Conservation (phyloP, 2,888 invertebrate genomes). For the Dioctria linearis region DNA sequence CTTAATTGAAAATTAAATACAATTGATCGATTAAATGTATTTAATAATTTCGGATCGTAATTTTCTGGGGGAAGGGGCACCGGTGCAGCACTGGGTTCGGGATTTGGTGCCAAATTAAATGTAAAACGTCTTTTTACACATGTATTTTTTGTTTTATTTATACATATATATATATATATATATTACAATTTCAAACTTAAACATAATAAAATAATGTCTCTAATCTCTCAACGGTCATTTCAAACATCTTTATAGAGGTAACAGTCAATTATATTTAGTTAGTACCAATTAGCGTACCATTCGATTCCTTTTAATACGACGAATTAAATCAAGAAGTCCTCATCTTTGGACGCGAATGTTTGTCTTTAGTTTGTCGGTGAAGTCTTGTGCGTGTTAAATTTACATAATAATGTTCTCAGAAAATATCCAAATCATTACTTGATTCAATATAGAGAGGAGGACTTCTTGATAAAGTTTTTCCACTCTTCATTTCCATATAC, state of each 20-base stretch:
- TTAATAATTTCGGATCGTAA: too few species aligned
- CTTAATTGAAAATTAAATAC: too few species aligned
- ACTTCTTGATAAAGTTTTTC: constrained; percentile 11
- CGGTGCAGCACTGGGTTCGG: too few species aligned
- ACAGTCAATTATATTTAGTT: constrained; percentile 9
- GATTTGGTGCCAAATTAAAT: too few species aligned
- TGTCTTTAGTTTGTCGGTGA: background rate
- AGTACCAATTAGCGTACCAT: constrained; percentile 11
- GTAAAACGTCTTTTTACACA: constrained; percentile 1
- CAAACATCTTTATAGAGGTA: constrained; percentile 34
- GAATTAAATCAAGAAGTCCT: constrained; percentile 26
- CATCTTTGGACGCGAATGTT: constrained; percentile 11
- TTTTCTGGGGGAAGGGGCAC: too few species aligned
- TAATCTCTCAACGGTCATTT: constrained; percentile 24
- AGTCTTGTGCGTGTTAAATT: constrained; percentile 31
- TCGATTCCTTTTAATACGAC: constrained; percentile 18
- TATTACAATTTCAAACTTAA: constrained; percentile 30
- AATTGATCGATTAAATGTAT: too few species aligned
- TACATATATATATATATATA: constrained; percentile 16
- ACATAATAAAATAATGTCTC: constrained; percentile 16
- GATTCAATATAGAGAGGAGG: constrained; percentile 17
- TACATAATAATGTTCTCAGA: constrained; percentile 1
- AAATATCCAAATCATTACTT: constrained; percentile 4
- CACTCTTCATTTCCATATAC: background rate
- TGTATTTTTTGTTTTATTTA: constrained; percentile 22